phyloP scores from a whole-genome alignment of 2,888 invertebrate genomes.

The Hemaris fuciformis region DNA sequence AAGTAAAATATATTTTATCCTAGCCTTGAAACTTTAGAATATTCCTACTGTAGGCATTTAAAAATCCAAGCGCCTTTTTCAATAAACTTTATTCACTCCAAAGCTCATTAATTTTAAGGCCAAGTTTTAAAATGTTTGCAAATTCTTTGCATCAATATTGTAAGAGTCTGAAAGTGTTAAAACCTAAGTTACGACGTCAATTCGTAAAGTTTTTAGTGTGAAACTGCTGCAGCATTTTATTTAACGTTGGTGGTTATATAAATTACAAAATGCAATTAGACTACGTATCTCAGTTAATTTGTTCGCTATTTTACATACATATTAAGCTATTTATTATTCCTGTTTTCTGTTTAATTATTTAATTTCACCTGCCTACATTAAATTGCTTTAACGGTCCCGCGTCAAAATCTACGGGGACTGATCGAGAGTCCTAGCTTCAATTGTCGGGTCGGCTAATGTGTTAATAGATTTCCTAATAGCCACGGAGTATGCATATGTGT shows the following conservation, averaged over 20 bases:
- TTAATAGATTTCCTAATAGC: too few relatives aligned
- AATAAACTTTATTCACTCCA: constrained; percentile 41
- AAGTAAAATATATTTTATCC: neutral
- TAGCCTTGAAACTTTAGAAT: neutral
- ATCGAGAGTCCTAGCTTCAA: too few relatives aligned
- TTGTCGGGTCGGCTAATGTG: too few relatives aligned
- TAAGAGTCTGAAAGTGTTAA: neutral
- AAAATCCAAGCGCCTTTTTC: constrained; percentile 6
- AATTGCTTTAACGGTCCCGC: too few relatives aligned
- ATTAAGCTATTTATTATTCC: neutral
- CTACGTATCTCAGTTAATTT: neutral
- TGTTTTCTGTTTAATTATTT: neutral
- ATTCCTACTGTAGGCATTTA: neutral
- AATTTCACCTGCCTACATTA: too few relatives aligned
- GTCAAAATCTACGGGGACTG: too few relatives aligned
- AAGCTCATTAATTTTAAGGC: constrained; percentile 57
- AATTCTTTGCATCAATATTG: neutral
- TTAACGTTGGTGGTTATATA: neutral
- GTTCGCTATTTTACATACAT: neutral
- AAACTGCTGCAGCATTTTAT: neutral
- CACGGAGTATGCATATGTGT: too few relatives aligned
- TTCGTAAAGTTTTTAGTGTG: neutral
- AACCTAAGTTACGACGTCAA: neutral
- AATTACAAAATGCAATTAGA: neutral
- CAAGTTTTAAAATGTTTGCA: constrained; percentile 30